Evolutionary conservation across 2,888 invertebrate genomes (phyloP).

Genomic region (Pachliopta kotzebuea): DNA sequence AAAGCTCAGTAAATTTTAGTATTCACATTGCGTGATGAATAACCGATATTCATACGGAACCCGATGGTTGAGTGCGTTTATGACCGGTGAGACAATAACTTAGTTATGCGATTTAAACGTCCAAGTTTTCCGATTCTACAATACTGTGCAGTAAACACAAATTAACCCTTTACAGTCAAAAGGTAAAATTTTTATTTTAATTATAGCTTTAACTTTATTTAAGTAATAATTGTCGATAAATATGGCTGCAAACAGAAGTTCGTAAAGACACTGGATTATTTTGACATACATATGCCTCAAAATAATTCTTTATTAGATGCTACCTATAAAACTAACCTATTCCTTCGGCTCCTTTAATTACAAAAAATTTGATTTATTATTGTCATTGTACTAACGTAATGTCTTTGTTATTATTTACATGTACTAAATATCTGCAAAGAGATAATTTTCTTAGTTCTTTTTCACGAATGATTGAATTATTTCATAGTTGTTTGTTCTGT

Average conservation of each 20-base stretch:
- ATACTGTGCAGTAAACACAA: background rate
- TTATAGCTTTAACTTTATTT: too few species aligned
- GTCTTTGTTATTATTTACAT: background rate
- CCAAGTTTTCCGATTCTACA: background rate
- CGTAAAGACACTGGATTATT: background rate
- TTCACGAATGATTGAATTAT: background rate
- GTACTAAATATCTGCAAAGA: too few species aligned
- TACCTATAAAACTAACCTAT: too few species aligned
- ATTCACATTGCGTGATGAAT: conserved; percentile 33
- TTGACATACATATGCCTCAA: background rate
- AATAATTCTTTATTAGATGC: too few species aligned
- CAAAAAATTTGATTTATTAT: background rate
- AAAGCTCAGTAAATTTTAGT: conserved; percentile 33
- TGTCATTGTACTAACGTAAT: background rate
- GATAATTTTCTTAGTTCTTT: too few species aligned
- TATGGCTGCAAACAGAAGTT: background rate
- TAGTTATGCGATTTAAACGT: conserved; percentile 1
- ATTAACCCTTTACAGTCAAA: background rate
- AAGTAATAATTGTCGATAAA: too few species aligned
- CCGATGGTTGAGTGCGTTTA: conserved; percentile 7
- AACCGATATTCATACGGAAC: conserved; percentile 33
- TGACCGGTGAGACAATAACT: conserved; percentile 25
- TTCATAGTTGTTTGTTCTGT: background rate
- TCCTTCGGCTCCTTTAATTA: background rate
- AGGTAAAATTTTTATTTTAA: too few species aligned